These are phyloP conservation scores for Pteropus rufus DNA, from an alignment of 2,797 vertebrate genomes.

Conservation along the genomic window DNA sequence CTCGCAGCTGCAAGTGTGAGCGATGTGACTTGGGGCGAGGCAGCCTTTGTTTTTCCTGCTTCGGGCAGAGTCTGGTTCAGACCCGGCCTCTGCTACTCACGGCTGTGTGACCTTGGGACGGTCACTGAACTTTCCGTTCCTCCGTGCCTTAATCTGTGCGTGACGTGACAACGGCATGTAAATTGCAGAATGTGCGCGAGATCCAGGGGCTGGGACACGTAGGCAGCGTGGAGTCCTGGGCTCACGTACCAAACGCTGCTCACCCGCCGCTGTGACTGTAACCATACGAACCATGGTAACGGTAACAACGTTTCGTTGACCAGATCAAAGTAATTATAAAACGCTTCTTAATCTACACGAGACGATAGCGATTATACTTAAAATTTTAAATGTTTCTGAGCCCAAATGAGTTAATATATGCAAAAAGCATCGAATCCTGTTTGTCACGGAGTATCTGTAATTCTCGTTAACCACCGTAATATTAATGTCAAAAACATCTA, in stretches of 20 bases:
- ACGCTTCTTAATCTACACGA: not conserved
- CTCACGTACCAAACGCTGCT: not conserved
- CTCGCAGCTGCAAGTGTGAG: accelerated
- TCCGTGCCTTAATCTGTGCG: not conserved
- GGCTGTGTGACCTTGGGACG: not conserved
- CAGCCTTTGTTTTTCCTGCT: not conserved
- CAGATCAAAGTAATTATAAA: not conserved
- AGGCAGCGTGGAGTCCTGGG: not conserved
- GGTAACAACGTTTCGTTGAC: not conserved
- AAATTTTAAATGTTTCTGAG: not conserved
- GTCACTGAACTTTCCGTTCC: not conserved
- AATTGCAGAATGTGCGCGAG: not conserved
- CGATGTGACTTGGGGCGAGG: accelerated
- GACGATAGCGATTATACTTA: not conserved
- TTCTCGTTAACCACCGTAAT: not conserved
- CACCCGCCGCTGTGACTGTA: accelerated
- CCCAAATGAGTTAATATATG: too few relatives aligned
- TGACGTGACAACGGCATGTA: not conserved
- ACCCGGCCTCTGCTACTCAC: not conserved
- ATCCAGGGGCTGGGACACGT: too few relatives aligned
- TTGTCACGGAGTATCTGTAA: not conserved
- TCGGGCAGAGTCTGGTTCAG: not conserved
- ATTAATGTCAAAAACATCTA: not conserved
- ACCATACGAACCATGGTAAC: too few relatives aligned
- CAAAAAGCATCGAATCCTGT: not conserved